These are phyloP conservation scores for Malacoctenus gilli DNA, from an alignment of 2,797 vertebrate species.

Conservation along the genomic window DNA sequence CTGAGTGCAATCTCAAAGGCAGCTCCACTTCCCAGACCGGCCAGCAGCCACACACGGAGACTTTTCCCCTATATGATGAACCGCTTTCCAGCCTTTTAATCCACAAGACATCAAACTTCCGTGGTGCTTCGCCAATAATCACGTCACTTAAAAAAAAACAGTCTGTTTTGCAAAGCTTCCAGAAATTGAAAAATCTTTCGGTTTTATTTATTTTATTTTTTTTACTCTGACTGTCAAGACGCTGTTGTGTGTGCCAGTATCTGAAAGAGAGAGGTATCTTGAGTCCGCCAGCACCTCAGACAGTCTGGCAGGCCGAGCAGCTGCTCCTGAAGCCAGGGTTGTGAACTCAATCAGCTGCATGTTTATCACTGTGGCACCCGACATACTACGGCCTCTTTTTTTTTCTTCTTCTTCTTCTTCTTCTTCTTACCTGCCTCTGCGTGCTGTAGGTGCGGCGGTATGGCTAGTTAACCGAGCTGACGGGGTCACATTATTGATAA, in stretches of 20 bases:
- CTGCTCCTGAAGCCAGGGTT: slow-evolving; percentile 65
- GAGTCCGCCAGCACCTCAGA: slow-evolving; percentile 47
- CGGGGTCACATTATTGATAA: slow-evolving; percentile 58
- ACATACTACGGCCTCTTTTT: slow-evolving; percentile 49
- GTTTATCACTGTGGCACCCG: slow-evolving; percentile 68
- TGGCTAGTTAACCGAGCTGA: slow-evolving; percentile 64
- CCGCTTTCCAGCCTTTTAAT: neutral
- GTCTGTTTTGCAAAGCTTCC: slow-evolving; percentile 15
- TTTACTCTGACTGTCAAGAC: slow-evolving; percentile 30
- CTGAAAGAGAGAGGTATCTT: slow-evolving; percentile 53
- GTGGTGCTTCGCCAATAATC: slow-evolving; percentile 14
- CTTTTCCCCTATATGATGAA: slow-evolving; percentile 6
- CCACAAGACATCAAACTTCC: slow-evolving; percentile 11
- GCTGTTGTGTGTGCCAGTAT: slow-evolving; percentile 36
- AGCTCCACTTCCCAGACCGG: neutral
- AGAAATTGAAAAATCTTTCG: slow-evolving; percentile 20
- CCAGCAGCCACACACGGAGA: neutral
- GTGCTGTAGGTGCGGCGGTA: slow-evolving; percentile 49
- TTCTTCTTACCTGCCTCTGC: slow-evolving; percentile 39
- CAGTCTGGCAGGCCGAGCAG: slow-evolving; percentile 36
- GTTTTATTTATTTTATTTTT: too few species aligned
- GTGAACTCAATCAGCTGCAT: slow-evolving; percentile 79
- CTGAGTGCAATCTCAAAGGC: neutral
- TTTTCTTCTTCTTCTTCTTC: too few species aligned
- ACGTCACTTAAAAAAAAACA: slow-evolving; percentile 24